A percentile compares a stretch with the other conserved stretches of the same genome.
These are phyloP conservation scores for Apoderus coryli DNA, from an alignment of 2,888 invertebrate genomes.

Conservation along the genomic window DNA sequence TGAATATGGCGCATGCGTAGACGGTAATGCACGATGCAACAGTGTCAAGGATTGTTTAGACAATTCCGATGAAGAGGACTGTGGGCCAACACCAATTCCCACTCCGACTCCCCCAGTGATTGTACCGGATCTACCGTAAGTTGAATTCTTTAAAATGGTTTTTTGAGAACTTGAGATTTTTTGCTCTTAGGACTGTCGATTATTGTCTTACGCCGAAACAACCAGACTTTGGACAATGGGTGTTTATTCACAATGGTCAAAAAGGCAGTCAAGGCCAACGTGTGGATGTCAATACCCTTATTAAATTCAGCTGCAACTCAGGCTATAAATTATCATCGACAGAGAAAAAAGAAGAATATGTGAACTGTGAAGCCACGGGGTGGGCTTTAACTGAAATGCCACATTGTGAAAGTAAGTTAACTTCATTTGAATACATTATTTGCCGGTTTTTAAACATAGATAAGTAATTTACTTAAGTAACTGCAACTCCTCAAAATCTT, in stretches of 20 bases:
- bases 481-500: too few relatives aligned
- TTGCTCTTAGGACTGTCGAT: too few relatives aligned
- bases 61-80: conserved; percentile 34
- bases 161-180: too few relatives aligned
- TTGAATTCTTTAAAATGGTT: too few relatives aligned
- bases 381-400: conserved; percentile 15
- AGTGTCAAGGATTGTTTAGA: conserved; percentile 35
- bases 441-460: conserved; percentile 1
- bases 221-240: conserved; percentile 21
- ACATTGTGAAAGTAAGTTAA: conserved; percentile 17
- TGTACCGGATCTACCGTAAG: conserved; percentile 1
- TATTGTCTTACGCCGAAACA: conserved; percentile 19
- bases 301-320: conserved; percentile 17
- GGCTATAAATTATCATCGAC: conserved; percentile 13
- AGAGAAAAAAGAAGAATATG: conserved; percentile 9
- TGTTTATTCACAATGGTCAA: conserved; percentile 3
- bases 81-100: neutral
- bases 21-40: conserved; percentile 38
- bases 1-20: conserved; percentile 26
- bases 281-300: conserved; percentile 14
- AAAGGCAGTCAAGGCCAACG: conserved; percentile 13
- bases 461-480: too few relatives aligned
- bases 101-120: conserved; percentile 3
- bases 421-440: conserved; percentile 1
- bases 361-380: conserved; percentile 10